Evolutionary conservation across 2,888 invertebrate genomes (phyloP), one percentile per base, ranked within the genome.

Genomic region (Amphiduros pacificus): DNA sequence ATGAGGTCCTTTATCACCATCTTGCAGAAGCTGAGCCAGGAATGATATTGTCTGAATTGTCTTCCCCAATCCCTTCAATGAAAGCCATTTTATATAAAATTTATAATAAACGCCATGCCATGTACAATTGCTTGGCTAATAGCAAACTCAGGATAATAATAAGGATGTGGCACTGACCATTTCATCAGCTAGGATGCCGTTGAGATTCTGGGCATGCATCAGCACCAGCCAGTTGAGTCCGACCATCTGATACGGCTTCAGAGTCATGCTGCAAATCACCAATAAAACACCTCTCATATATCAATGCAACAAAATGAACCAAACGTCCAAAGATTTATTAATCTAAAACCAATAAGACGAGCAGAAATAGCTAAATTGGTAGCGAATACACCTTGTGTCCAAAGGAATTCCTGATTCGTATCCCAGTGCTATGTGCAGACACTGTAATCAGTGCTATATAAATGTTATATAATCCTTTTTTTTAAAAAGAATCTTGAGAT

Each of bases 121-220:
- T 53, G n/a, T 53, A 20, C 1, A 4, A 53, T 20, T 5, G 3
- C 27, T 31, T n/a, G 22, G 14, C 14, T 17, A 48, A 17, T n/a
- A 48, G 20, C 27, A 36, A 51, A 27, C 51, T 22, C 20, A 24
- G 9, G 20, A 14, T 9, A 48, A 17, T 48, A 22, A 5, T 17
- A 11, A 36, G 36, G n/a, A 44, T n/a, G n/a, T n/a, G n/a, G n/a
- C 17, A 40, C 65, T 27, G 48, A 82, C 84, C 97, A 98, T 98
- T 85, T 98, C 97, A 81, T 98, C 97, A 0, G 96, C 97, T 66
- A 98, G 85, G 74, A 98, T 96, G 0, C 94, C 94, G 76, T 96
- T 96, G 48, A 97, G 89, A 17, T 90, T 89, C 75, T 94, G 92
- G 64, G 89, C 88, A 81, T 94, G 91, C 83, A 97, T 88, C 0